Conservation (phyloP, 2,888 invertebrate genomes). For the Tipula confusa region DNA sequence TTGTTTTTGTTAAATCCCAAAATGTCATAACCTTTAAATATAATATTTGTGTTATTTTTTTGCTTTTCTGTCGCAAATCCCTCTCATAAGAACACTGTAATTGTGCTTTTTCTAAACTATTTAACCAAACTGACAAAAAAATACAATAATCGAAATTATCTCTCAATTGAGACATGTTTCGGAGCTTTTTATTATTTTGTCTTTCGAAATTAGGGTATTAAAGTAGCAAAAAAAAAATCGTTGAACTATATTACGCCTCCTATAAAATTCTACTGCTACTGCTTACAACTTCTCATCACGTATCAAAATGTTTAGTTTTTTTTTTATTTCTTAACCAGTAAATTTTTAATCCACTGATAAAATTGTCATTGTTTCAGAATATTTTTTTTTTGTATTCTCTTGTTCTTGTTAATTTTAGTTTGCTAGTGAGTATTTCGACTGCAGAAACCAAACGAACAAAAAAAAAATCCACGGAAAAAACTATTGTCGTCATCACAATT, state of each 20-base stretch:
- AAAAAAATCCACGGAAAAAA: not conserved
- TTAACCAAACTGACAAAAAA: not conserved
- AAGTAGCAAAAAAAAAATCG: not conserved
- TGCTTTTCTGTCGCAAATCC: not conserved
- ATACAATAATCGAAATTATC: conserved; percentile 8
- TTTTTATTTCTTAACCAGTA: not conserved
- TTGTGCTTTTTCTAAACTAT: conserved; percentile 14
- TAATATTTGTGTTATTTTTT: not conserved
- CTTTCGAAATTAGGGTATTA: conserved; percentile 20
- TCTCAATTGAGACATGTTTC: not conserved
- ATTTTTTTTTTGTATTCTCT: not conserved
- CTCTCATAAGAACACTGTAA: not conserved
- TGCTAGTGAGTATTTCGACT: not conserved
- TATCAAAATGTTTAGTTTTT: not conserved
- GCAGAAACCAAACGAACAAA: not conserved
- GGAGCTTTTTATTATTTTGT: not conserved
- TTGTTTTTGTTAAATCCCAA: not conserved
- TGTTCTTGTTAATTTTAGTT: conserved; percentile 4
- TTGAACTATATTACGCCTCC: not conserved
- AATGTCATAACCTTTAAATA: conserved; percentile 3
- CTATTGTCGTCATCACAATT: not conserved
- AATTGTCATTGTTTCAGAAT: not conserved
- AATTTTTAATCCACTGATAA: conserved; percentile 25
- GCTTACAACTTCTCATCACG: not conserved
- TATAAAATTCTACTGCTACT: not conserved